Base-by-base conservation (phyloP, 2,888 invertebrate genomes). In the Napeogenes sylphis region DNA sequence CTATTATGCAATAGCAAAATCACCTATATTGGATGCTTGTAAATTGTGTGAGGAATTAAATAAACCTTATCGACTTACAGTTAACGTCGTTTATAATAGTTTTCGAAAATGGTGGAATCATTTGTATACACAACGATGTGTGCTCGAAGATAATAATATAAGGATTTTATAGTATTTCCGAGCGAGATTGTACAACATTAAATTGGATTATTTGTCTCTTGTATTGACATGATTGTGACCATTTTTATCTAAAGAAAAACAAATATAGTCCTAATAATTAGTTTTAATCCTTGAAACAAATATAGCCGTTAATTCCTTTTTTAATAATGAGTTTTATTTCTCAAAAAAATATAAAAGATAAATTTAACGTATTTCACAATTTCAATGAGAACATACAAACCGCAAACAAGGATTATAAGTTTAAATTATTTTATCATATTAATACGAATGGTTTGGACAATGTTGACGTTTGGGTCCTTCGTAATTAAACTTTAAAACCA, bases 401-500 rank as follows among this genome's bases (percentile, higher is more conserved):
- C 66, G 66, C 76, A 75, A 78, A 80, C 77, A 75, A 63, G 83
- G 84, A 80, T 85, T 84, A 83, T 81, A 84, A 84, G 76, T 84
- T 83, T 82, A 84, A 84, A 83, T 85, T 82, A 85, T 84, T 83
- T 84, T 75, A 78, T 75, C 78, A 81, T 85, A 84, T 84, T 83
- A 81, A 80, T 83, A 78, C 80, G 73, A 79, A 81, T 77, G 83
- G 81, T 81, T 61, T 64, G 73, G 74, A 70, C 71, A 71, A 62
- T 77, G 79, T 77, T 75, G 74, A 74, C 78, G 75, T 76, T 68
- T 73, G 71, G 71, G 73, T 63, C 76, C 77, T 67, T 71, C 76
- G 78, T 82, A 81, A 82, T 82, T 80, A 81, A 82, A 83, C 80
- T 83, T 82, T 81, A 77, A 82, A 80, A 77, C 77, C 76, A 66